A percentile compares a stretch with the other conserved stretches of the same genome.
These are phyloP conservation scores for Labeo catla DNA, from an alignment of 2,113 vertebrate species.

Conservation along the genomic window DNA sequence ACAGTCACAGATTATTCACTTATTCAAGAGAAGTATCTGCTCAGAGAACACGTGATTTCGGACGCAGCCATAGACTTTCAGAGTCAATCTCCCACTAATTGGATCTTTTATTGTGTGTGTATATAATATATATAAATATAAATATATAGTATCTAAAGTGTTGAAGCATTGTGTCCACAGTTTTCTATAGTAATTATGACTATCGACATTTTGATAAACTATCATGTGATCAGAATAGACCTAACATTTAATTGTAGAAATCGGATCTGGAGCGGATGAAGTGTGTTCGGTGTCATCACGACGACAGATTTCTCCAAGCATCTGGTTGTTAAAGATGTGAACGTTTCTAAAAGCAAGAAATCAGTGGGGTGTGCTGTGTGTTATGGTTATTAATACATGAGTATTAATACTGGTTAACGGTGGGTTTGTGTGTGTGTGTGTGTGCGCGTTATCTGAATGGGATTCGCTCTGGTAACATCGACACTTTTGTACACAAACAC, in stretches of 20 bases:
- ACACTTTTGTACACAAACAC: conserved; percentile 47
- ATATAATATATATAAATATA: conserved; percentile 54
- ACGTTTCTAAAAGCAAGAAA: conserved; percentile 51
- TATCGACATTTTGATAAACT: conserved; percentile 76
- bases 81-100: conserved; percentile 66
- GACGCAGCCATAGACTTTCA: conserved; percentile 57
- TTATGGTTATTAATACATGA: conserved; percentile 70
- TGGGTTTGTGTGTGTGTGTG: conserved; percentile 61
- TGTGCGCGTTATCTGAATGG: conserved; percentile 60
- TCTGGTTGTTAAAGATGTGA: conserved; percentile 39
- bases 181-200: conserved; percentile 76
- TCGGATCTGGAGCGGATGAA: background rate
- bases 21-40: too few relatives aligned
- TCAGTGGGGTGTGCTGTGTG: conserved; percentile 66
- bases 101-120: conserved; percentile 68
- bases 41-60: background rate
- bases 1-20: too few relatives aligned
- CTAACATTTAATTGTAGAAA: conserved; percentile 28
- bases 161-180: conserved; percentile 66
- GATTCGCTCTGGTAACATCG: conserved; percentile 61
- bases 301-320: conserved; percentile 55
- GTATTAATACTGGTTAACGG: conserved; percentile 59
- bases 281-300: conserved; percentile 67
- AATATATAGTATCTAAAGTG: conserved; percentile 69
- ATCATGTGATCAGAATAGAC: conserved; percentile 62